Conservation (phyloP, 2,797 vertebrate species). For the Oryzias sinensis region DNA sequence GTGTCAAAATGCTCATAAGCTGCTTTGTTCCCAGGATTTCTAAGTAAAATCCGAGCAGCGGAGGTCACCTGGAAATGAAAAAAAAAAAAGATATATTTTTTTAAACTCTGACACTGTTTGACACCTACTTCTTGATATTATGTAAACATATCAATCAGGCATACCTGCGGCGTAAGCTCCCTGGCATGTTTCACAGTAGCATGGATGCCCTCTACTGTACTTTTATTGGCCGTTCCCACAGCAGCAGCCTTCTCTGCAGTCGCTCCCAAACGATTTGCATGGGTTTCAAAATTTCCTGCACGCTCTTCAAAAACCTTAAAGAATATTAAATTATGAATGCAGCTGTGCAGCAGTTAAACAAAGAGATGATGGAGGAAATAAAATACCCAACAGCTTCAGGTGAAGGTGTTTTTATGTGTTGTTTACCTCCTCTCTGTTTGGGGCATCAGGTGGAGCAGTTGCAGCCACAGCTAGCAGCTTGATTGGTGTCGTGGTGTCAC, state of each 20-base stretch:
- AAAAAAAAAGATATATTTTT: conserved; percentile 1
- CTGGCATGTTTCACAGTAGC: conserved; percentile 92
- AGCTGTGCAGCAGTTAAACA: too few relatives aligned
- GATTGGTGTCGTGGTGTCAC: conserved; percentile 96
- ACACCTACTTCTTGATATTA: background rate
- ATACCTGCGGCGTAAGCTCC: conserved; percentile 95
- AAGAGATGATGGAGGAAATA: background rate
- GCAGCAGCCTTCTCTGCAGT: conserved; percentile 97
- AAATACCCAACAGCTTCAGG: background rate
- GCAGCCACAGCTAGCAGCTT: conserved; percentile 96
- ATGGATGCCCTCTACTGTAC: conserved; percentile 94
- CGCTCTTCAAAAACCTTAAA: conserved; percentile 93
- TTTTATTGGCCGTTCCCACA: conserved; percentile 95
- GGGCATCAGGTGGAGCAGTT: conserved; percentile 90
- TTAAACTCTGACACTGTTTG: background rate
- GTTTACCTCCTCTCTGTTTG: conserved; percentile 89
- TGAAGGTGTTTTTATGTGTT: background rate
- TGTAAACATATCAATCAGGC: conserved; percentile 14
- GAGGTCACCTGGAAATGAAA: conserved; percentile 86
- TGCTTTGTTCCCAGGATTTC: conserved; percentile 96
- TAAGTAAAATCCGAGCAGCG: conserved; percentile 92
- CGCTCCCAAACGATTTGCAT: conserved; percentile 88
- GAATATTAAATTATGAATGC: background rate
- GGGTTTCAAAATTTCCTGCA: conserved; percentile 93
- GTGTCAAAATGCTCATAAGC: conserved; percentile 98